These are phyloP conservation scores for Machaerirhynchus nigripectus DNA, from an alignment of 2,113 vertebrate genomes.

Conservation along the genomic window DNA sequence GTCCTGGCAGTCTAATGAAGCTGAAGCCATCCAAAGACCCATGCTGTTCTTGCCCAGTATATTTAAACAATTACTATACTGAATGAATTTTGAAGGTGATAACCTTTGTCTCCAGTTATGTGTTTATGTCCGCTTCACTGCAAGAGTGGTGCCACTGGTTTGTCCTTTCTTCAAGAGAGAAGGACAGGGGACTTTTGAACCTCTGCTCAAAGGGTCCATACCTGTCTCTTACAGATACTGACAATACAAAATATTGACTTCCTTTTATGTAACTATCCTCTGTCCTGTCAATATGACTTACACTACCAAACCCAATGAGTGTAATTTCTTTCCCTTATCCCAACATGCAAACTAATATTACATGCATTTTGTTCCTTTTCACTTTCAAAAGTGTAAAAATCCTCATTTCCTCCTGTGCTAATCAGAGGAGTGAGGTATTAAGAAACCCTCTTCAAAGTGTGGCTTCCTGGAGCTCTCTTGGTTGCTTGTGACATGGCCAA, in stretches of 20 bases:
- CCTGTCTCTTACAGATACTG: accelerated
- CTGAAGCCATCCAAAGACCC: neutral
- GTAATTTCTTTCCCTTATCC: neutral
- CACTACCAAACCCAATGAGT: neutral
- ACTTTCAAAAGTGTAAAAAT: neutral
- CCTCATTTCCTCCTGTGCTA: neutral
- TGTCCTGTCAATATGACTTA: neutral
- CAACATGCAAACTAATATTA: neutral
- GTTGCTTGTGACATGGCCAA: neutral
- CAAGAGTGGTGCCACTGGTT: neutral
- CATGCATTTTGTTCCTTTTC: neutral
- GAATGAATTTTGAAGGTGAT: neutral
- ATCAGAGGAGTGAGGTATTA: neutral
- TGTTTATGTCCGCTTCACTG: neutral
- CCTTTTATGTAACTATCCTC: too few relatives aligned
- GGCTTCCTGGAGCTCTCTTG: neutral
- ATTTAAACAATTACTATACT: neutral
- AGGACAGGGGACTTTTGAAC: neutral
- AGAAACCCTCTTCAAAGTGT: neutral
- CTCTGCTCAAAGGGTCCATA: neutral
- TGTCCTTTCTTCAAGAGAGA: neutral
- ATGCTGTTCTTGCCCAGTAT: neutral
- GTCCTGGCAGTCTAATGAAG: neutral
- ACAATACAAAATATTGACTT: too few relatives aligned
- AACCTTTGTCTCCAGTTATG: neutral